Conservation (phyloP, 2,797 vertebrate genomes). For the Pitangus sulphuratus region DNA sequence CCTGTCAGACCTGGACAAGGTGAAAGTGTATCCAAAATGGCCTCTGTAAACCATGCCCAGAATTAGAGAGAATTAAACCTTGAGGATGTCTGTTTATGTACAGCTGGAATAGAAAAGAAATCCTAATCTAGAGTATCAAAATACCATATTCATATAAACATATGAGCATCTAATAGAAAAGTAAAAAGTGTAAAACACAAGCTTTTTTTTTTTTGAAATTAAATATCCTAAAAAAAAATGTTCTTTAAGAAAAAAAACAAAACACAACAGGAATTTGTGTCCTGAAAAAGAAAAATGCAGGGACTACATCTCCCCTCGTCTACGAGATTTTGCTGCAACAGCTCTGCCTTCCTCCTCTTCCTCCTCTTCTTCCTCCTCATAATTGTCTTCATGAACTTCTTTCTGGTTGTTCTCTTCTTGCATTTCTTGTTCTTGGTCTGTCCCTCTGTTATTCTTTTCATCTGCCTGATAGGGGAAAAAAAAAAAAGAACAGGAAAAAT, state of each 20-base stretch:
- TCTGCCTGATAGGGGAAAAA: conserved; percentile 53
- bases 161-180: conserved; percentile 75
- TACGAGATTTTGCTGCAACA: conserved; percentile 74
- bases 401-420: conserved; percentile 74
- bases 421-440: conserved; percentile 74
- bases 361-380: conserved; percentile 89
- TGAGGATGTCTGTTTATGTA: conserved; percentile 39
- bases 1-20: neutral
- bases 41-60: neutral
- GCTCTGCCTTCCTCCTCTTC: conserved; percentile 79
- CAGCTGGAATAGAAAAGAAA: conserved; percentile 76
- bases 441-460: conserved; percentile 73
- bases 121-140: conserved; percentile 79
- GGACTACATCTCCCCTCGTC: conserved; percentile 92
- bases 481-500: neutral
- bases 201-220: conserved; percentile 1
- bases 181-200: conserved; percentile 67
- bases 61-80: neutral
- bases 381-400: conserved; percentile 85
- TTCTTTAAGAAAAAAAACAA: neutral
- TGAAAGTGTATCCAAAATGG: neutral
- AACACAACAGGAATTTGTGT: neutral
- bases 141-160: conserved; percentile 75
- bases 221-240: conserved; percentile 58
- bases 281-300: neutral